phyloP scores from a whole-genome alignment of 2,888 invertebrate genomes.

The Cryptocephalus primarius region DNA sequence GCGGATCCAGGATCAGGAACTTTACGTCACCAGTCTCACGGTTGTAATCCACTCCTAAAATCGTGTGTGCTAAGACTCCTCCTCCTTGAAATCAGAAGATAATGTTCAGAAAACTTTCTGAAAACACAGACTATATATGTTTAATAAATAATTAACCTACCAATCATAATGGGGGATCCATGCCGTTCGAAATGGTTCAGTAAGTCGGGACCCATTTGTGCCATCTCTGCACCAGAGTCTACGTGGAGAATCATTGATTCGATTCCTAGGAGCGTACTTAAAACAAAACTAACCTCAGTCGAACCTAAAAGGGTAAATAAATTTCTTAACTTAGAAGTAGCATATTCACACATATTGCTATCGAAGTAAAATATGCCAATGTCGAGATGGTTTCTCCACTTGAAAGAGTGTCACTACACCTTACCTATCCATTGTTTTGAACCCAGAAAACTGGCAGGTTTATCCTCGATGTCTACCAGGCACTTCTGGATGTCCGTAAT shows the following conservation, averaged over 20 bases:
- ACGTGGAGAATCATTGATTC: conserved; percentile 76
- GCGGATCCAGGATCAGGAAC: conserved; percentile 96
- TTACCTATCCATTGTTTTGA: conserved; percentile 87
- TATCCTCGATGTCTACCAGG: conserved; percentile 90
- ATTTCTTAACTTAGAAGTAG: too few relatives aligned
- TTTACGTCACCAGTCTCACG: conserved; percentile 66
- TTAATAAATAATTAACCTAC: conserved; percentile 33
- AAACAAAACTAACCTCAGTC: conserved; percentile 87
- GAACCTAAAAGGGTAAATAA: conserved; percentile 44
- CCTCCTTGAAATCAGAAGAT: conserved; percentile 54
- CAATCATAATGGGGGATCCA: conserved; percentile 98
- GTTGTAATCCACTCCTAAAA: conserved; percentile 87
- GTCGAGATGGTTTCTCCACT: too few relatives aligned
- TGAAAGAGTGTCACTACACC: too few relatives aligned
- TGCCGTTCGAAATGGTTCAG: conserved; percentile 83
- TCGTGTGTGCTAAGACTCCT: conserved; percentile 95
- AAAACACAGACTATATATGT: neutral
- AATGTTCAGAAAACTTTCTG: too few relatives aligned
- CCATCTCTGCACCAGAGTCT: conserved; percentile 74
- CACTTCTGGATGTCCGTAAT: conserved; percentile 87
- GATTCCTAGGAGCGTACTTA: conserved; percentile 69
- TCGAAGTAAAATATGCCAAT: too few relatives aligned
- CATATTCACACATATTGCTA: too few relatives aligned
- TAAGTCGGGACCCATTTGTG: conserved; percentile 67
- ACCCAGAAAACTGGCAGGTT: conserved; percentile 67